Evolutionary conservation across 2,113 vertebrate genomes (phyloP), one percentile per base, ranked within the genome.

Genomic region (Willisornis vidua): DNA sequence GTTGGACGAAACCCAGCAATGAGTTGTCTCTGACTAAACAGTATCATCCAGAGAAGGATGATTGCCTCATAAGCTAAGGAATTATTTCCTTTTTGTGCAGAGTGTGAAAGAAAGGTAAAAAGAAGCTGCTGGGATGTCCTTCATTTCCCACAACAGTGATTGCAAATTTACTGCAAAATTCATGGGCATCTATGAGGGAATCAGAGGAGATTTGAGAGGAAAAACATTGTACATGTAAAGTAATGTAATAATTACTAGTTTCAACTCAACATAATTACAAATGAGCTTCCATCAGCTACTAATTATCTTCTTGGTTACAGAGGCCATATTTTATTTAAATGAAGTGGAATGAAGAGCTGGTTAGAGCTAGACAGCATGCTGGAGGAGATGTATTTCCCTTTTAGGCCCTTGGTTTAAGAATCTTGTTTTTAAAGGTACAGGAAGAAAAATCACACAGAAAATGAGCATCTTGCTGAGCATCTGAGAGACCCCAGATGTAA

Each of bases 281-380:
- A 93, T 57, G 73, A 88, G 49, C 45, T 92, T 93, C 58, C 62
- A 90, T n/a, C 71, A 95, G 73, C 79, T 94, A 87, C 73, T 96
- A 96, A 97, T 96, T 97, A 87, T 96, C 85, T 96, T 94, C 73
- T 95, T 2, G 6, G 93, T 96, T 95, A 93, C 72, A 96, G 91
- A 97, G 77, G 68, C 90, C 96, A 89, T 94, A 86, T 93, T 96
- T 95, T 93, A 85, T 91, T 94, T 87, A 96, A 95, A 96, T 65
- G 33, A 92, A 89, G 73, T 76, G 83, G 35, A 95, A 89, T 52
- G 74, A 92, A 92, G 66, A 61, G 43, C 35, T 90, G 24, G 76
- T 90, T 79, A 85, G 95, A 91, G 49, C 92, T 93, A 65, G 41
- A 41, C 28, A 59, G 78, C 49, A 61, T 12, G 41, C 26, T n/a